Conservation (phyloP, 2,113 vertebrate species). For the Hymenochirus boettgeri region DNA sequence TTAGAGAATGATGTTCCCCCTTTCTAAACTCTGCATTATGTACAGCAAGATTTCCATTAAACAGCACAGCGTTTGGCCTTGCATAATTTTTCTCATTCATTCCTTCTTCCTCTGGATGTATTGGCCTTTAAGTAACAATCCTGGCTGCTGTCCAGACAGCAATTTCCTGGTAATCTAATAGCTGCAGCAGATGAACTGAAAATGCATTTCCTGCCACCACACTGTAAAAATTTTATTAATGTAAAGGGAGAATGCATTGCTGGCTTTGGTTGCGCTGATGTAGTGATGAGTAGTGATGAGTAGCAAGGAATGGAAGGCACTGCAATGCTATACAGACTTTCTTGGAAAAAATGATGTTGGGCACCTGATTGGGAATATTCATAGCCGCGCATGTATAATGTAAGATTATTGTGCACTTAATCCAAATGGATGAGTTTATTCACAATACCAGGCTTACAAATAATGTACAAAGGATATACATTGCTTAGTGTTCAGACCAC, state of each 20-base stretch:
- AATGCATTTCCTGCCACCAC: slow-evolving; percentile 73
- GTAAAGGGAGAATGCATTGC: slow-evolving; percentile 62
- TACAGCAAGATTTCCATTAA: slow-evolving; percentile 46
- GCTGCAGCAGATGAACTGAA: slow-evolving; percentile 67
- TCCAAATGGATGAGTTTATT: too few relatives aligned
- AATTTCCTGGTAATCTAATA: slow-evolving; percentile 71
- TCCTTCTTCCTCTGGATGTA: slow-evolving; percentile 42
- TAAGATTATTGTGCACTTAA: background rate
- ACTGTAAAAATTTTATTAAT: slow-evolving; percentile 70
- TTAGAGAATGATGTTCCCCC: slow-evolving; percentile 12
- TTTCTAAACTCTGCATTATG: background rate
- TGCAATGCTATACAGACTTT: slow-evolving; percentile 5
- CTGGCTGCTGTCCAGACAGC: slow-evolving; percentile 63
- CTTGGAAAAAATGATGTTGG: slow-evolving; percentile 2
- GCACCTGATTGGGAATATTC: background rate
- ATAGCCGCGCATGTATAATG: background rate
- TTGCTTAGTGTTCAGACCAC: too few relatives aligned
- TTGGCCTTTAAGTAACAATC: slow-evolving; percentile 49
- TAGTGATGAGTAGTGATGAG: slow-evolving; percentile 26
- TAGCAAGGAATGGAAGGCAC: slow-evolving; percentile 23
- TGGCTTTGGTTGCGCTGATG: slow-evolving; percentile 50
- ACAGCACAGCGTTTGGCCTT: slow-evolving; percentile 20
- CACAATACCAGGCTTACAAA: too few relatives aligned
- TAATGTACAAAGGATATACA: too few relatives aligned
- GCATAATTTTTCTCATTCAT: slow-evolving; percentile 40